Evolutionary conservation across 2,888 invertebrate species (phyloP), one percentile per base, ranked within the genome.

Genomic region (Masnerella sp.): DNA sequence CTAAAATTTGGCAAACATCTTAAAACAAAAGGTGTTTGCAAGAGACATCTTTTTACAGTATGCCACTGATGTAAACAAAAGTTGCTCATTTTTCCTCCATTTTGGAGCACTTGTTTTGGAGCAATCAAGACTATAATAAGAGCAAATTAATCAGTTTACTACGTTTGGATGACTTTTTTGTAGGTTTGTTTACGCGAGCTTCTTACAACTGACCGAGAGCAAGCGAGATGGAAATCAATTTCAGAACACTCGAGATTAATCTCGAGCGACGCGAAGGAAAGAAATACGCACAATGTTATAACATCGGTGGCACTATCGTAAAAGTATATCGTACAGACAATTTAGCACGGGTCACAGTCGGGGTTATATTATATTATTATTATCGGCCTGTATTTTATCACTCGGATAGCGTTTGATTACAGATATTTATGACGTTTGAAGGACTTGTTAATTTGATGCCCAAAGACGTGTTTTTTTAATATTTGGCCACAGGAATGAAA

Each of bases 291-390:
- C 40, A 54, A 38, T 40, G 54, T 38, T 22, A 28, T 51, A 51
- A 40, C 14, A 25, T 62, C 20, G 42, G 51, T 62, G 15, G 42
- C 22, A 28, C 11, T 65, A 54, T 65, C 64, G 25, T 64, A 54
- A 54, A 45, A 34, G 38, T 65, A 65, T 30, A 65, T 18, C 36
- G 11, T 40, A 54, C 45, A 54, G 42, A 65, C 54, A 45, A 65
- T 54, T 65, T 65, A 65, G 54, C 54, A 65, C 38, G 54, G 64
- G 64, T 65, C 64, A 54, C 54, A 25, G 64, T 65, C 36, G 54
- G 64, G 64, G 54, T 65, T 54, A 54, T n/a, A n/a, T n/a, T n/a
- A n/a, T n/a, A n/a, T n/a, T n/a, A n/a, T n/a, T 45, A 54, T 54
- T 65, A 65, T 54, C 54, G 12, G 43, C 36, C 28, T 14, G 43